Evolutionary conservation across 2,888 invertebrate genomes (phyloP).

Genomic region (Apoda limacodes): DNA sequence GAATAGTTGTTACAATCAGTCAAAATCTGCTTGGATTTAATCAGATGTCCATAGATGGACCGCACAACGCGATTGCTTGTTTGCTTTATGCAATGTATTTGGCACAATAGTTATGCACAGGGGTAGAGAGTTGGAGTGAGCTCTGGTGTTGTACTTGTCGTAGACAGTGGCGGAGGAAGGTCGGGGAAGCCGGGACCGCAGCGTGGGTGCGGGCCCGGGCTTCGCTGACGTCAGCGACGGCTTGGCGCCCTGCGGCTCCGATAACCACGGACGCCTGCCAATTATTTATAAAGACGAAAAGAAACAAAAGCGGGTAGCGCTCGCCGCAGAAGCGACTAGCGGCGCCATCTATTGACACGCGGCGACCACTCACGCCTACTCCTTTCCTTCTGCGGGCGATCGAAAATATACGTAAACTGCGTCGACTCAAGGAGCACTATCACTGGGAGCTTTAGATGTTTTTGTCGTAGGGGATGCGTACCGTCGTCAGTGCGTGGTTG

Average conservation of each 20-base stretch:
- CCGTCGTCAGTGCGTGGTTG: constrained; percentile 70
- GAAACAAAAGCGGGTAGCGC: constrained; percentile 62
- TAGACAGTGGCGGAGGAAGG: constrained; percentile 60
- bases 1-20: constrained; percentile 34
- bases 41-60: constrained; percentile 1
- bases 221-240: constrained; percentile 65
- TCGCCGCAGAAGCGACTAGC: constrained; percentile 66
- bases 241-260: constrained; percentile 55
- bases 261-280: constrained; percentile 55
- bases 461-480: constrained; percentile 35
- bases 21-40: constrained; percentile 1
- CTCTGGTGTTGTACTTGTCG: constrained; percentile 41
- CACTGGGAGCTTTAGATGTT: constrained; percentile 36
- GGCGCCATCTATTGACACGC: constrained; percentile 66
- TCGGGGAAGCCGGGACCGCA: constrained; percentile 59
- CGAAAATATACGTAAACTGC: constrained; percentile 58
- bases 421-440: constrained; percentile 42
- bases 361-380: constrained; percentile 59
- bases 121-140: constrained; percentile 47
- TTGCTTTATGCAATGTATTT: constrained; percentile 36
- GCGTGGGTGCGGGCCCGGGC: constrained; percentile 49
- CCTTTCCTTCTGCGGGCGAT: constrained; percentile 63
- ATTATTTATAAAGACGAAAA: constrained; percentile 60
- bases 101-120: constrained; percentile 35
- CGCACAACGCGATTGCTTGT: too few species aligned